phyloP scores from a whole-genome alignment of 1,140 invertebrate species.

The Drosophila pseudoobscura region DNA sequence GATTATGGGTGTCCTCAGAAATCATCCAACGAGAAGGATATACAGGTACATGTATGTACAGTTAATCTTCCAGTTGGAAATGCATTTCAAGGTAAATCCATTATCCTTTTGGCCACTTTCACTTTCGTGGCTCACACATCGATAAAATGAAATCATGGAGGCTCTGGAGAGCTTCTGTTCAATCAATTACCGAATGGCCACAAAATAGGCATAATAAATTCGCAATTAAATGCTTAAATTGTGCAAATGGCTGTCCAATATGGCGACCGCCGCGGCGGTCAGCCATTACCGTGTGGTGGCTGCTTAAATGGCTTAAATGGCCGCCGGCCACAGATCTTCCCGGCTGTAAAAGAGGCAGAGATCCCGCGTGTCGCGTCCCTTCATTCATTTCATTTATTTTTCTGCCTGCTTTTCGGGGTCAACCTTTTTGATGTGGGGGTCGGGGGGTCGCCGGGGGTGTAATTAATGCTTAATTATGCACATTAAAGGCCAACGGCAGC shows the following conservation, averaged over 20 bases:
- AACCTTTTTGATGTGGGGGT: constrained; percentile 2
- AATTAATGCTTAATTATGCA: constrained; percentile 82
- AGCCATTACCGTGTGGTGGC: constrained; percentile 22
- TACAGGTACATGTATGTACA: too few relatives aligned
- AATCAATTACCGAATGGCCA: constrained; percentile 74
- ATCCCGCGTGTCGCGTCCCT: constrained; percentile 1
- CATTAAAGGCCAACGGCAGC: constrained; percentile 79
- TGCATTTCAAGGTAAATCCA: too few relatives aligned
- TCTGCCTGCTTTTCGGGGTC: not conserved
- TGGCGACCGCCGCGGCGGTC: constrained; percentile 35
- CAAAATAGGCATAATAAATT: constrained; percentile 80
- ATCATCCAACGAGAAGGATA: too few relatives aligned
- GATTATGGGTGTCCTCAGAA: too few relatives aligned
- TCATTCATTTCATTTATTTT: constrained; percentile 6
- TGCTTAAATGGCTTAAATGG: constrained; percentile 61
- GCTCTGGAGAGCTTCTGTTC: constrained; percentile 23
- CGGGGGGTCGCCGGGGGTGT: constrained; percentile 28
- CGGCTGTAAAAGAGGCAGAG: not conserved
- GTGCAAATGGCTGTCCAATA: constrained; percentile 70
- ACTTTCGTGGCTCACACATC: constrained; percentile 9
- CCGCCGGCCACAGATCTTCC: constrained; percentile 35
- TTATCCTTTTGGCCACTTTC: constrained; percentile 31
- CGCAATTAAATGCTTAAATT: constrained; percentile 80
- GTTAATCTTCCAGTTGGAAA: too few relatives aligned
- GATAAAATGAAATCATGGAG: not conserved